Evolutionary conservation across 2,113 vertebrate species (phyloP).

Genomic region (Columba janthina): DNA sequence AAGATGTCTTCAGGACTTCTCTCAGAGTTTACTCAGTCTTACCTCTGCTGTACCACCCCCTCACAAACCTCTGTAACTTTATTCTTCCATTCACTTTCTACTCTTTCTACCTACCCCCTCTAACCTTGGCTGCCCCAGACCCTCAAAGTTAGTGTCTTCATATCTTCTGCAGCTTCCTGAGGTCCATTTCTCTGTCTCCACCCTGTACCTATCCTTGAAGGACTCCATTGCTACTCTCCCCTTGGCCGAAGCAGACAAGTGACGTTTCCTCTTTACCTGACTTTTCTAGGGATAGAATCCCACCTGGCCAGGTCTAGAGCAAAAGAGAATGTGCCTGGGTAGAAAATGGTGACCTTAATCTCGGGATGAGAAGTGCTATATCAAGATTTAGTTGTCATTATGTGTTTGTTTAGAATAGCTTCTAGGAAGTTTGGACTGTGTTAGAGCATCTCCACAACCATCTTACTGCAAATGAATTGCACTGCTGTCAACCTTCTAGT

Average conservation of each 20-base stretch:
- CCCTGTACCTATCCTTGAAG: neutral
- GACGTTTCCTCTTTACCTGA: neutral
- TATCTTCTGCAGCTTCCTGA: neutral
- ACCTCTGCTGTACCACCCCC: neutral
- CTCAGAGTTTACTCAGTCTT: neutral
- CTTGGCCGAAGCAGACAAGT: neutral
- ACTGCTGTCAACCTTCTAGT: neutral
- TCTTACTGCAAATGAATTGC: neutral
- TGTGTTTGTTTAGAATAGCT: neutral
- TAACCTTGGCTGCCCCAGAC: neutral
- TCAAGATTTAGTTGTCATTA: neutral
- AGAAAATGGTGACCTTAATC: neutral
- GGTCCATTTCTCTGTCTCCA: neutral
- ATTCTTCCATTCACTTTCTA: neutral
- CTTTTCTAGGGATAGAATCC: neutral
- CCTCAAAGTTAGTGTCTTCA: neutral
- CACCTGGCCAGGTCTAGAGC: neutral
- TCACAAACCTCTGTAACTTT: neutral
- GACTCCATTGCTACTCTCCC: neutral
- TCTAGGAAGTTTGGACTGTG: neutral
- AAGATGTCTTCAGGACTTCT: neutral
- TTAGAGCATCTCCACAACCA: neutral
- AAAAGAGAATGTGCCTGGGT: neutral
- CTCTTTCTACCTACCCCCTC: neutral
- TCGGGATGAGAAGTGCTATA: neutral